Conservation (phyloP, 30 jellyfish, hydroid and myxozoan genomes). For the Chrysaora quinquecirrha region DNA sequence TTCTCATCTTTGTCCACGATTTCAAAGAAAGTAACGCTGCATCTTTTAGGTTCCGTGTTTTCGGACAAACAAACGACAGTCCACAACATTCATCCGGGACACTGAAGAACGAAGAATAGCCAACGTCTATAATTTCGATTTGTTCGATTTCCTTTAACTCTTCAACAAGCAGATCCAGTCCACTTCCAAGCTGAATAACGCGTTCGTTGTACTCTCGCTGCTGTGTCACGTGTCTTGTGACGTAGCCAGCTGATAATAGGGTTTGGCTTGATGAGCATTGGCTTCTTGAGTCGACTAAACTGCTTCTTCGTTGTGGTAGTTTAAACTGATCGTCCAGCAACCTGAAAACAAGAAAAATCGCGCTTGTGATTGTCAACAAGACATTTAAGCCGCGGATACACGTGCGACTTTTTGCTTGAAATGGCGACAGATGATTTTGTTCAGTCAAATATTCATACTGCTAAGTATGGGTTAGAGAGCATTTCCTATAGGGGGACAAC, state of each 20-base stretch:
- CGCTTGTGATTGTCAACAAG: no score
- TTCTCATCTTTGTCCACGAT: constrained; percentile 48
- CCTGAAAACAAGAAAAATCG: no score
- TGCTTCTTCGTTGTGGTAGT: background rate
- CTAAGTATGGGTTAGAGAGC: no score
- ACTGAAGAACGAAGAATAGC: constrained; percentile 86
- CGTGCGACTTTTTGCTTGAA: no score
- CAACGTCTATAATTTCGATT: constrained; percentile 75
- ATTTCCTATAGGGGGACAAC: no score
- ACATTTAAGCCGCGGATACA: no score
- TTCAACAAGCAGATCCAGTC: constrained; percentile 62
- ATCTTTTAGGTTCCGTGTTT: constrained; percentile 66
- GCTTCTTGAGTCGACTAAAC: background rate
- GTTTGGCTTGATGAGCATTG: background rate
- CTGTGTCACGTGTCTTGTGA: constrained; percentile 56
- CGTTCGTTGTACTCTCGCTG: constrained; percentile 49
- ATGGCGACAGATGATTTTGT: no score
- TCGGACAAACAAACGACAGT: constrained; percentile 66
- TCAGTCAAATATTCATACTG: no score
- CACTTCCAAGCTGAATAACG: constrained; percentile 69
- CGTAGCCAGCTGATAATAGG: constrained; percentile 34
- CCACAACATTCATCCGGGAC: constrained; percentile 29
- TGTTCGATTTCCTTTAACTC: constrained; percentile 54
- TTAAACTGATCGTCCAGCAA: background rate
- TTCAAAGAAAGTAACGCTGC: constrained; percentile 67